Conservation (phyloP, 2,113 vertebrate genomes). For the Leuciscus idus region DNA sequence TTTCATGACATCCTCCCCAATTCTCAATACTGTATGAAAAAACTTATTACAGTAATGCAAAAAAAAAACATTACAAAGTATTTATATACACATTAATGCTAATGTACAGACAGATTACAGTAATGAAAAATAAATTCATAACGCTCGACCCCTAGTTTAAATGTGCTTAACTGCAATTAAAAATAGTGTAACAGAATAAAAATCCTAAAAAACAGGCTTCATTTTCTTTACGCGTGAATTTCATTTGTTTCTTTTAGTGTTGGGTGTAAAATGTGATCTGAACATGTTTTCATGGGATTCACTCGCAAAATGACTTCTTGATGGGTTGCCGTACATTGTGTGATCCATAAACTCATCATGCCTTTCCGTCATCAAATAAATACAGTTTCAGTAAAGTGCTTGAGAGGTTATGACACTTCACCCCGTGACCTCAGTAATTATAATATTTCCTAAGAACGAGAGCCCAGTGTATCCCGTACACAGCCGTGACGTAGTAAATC, state of each 20-base stretch:
- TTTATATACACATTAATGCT: not conserved
- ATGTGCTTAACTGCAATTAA: not conserved
- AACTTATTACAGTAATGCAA: not conserved
- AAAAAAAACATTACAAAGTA: not conserved
- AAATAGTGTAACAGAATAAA: not conserved
- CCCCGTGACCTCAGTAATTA: not conserved
- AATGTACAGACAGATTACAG: not conserved
- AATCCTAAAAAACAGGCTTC: not conserved
- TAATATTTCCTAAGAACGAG: conserved; percentile 28
- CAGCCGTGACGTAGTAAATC: not conserved
- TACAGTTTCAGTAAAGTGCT: conserved; percentile 29
- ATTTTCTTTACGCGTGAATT: accelerated
- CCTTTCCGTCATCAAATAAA: not conserved
- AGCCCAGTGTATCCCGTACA: not conserved
- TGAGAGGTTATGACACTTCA: conserved; percentile 27
- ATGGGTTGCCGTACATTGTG: not conserved
- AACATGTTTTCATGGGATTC: conserved; percentile 11
- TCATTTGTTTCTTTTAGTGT: not conserved
- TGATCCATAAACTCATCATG: not conserved
- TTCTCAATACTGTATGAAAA: not conserved
- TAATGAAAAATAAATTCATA: not conserved
- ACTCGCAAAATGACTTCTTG: not conserved
- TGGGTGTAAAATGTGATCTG: not conserved
- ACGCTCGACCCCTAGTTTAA: not conserved
- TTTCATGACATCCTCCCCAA: not conserved